These are phyloP conservation scores for Diplolepis rosae DNA, from an alignment of 2,888 invertebrate genomes.

Conservation along the genomic window DNA sequence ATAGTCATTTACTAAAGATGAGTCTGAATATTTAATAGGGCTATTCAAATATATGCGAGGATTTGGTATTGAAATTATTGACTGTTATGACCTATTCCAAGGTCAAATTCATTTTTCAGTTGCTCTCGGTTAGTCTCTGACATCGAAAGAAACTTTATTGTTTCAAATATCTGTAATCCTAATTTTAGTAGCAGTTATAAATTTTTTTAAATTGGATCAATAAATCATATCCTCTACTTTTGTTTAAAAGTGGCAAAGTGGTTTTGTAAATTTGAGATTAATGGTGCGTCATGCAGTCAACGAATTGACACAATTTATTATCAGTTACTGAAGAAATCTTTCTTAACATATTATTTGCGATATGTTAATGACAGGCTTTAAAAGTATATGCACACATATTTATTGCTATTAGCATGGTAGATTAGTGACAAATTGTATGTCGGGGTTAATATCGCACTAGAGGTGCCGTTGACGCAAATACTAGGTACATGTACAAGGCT, in stretches of 20 bases:
- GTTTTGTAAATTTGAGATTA: neutral
- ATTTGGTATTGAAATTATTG: neutral
- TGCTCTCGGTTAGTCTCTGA: no score
- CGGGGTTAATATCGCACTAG: conserved; percentile 49
- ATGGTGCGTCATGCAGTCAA: conserved; percentile 2
- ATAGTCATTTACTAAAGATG: neutral
- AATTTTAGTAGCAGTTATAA: neutral
- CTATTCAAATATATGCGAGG: neutral
- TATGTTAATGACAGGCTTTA: conserved; percentile 6
- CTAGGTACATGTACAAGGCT: conserved; percentile 4
- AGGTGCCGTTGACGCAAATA: conserved; percentile 13
- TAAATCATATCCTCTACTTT: neutral
- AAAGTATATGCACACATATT: conserved; percentile 46
- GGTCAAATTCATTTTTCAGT: neutral
- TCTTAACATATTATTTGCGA: conserved; percentile 17
- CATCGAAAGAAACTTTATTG: no score
- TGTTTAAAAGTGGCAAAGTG: neutral
- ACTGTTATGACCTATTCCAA: neutral
- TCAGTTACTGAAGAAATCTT: neutral
- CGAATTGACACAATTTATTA: conserved; percentile 13
- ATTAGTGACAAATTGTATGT: conserved; percentile 57
- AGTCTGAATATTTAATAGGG: neutral
- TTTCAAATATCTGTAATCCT: no score
- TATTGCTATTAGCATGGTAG: conserved; percentile 48
- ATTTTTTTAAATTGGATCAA: no score